Percentiles rank a stretch among this genome's conserved stretches.
Conservation (phyloP, 2,797 vertebrate species). For the Sciurus carolinensis region DNA sequence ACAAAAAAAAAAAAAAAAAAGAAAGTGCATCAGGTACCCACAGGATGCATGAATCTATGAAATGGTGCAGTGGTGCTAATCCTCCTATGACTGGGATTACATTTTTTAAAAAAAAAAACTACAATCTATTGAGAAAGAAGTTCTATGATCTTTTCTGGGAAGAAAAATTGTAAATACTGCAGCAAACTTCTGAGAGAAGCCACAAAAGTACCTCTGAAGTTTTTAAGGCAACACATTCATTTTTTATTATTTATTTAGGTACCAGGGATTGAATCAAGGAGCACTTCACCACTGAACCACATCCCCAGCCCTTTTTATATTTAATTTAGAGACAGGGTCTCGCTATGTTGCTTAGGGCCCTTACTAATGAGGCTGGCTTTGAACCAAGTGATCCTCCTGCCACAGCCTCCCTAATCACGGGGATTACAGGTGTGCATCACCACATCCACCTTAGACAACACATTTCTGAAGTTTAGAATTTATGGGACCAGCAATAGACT, state of each 20-base stretch:
- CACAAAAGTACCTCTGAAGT: slow-evolving; percentile 20
- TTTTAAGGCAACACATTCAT: not conserved
- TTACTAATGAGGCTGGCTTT: too few species aligned
- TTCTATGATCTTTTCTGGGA: slow-evolving; percentile 42
- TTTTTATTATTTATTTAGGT: too few species aligned
- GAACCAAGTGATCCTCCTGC: too few species aligned
- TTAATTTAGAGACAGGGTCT: too few species aligned
- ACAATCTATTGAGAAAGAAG: slow-evolving; percentile 53
- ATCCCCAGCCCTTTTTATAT: too few species aligned
- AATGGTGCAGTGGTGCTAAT: not conserved
- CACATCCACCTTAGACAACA: not conserved
- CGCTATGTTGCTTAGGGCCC: too few species aligned
- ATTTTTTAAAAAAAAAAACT: slow-evolving; percentile 14
- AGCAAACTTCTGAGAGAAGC: slow-evolving; percentile 48
- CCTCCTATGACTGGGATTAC: slow-evolving; percentile 1
- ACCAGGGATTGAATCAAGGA: too few species aligned
- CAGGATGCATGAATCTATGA: slow-evolving; percentile 32
- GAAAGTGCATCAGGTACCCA: not conserved
- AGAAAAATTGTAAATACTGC: slow-evolving; percentile 31
- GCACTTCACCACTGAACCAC: too few species aligned
- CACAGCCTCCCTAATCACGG: too few species aligned
- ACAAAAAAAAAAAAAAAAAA: slow-evolving; percentile 20
- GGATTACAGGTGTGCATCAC: too few species aligned
- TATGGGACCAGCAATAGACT: not conserved
- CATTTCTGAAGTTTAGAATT: slow-evolving; percentile 25